A percentile compares a stretch with the other conserved stretches of the same genome.
phyloP scores from a whole-genome alignment of 1,140 invertebrate species.

The Cylas formicarius region DNA sequence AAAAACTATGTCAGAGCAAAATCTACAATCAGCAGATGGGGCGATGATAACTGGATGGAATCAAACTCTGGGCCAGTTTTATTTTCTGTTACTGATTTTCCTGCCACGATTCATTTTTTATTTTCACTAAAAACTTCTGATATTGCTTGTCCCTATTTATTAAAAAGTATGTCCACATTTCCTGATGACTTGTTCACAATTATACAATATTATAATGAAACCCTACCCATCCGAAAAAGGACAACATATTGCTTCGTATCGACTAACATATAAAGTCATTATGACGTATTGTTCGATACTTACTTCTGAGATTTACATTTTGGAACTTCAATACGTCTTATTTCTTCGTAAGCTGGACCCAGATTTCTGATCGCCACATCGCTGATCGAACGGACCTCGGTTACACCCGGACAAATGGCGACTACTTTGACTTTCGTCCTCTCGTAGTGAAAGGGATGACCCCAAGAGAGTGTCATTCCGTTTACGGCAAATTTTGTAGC shows the following conservation, averaged over 20 bases:
- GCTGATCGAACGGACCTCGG: slow-evolving; percentile 21
- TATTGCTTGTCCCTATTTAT: too few species aligned
- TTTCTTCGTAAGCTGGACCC: slow-evolving; percentile 18
- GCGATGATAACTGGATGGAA: too few species aligned
- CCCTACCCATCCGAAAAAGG: too few species aligned
- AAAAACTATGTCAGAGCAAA: too few species aligned
- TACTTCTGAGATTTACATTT: slow-evolving; percentile 10
- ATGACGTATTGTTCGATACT: slow-evolving; percentile 3
- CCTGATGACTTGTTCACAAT: too few species aligned
- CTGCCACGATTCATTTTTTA: too few species aligned
- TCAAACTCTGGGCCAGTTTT: too few species aligned
- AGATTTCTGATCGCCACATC: slow-evolving; percentile 13
- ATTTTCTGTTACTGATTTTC: too few species aligned
- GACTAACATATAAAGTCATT: not conserved
- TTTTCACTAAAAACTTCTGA: too few species aligned
- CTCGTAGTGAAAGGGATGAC: slow-evolving; percentile 20
- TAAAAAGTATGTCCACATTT: too few species aligned
- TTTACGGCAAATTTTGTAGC: slow-evolving; percentile 28
- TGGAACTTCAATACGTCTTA: not conserved
- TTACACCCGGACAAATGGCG: slow-evolving; percentile 37
- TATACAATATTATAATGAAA: too few species aligned
- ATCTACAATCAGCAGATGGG: too few species aligned
- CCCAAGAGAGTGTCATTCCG: slow-evolving; percentile 23
- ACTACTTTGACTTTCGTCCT: slow-evolving; percentile 35
- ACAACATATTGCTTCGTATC: not conserved